A percentile compares a stretch with the other conserved stretches of the same genome.
These are phyloP conservation scores for Bombycilla garrulus DNA, from an alignment of 2,113 vertebrate species.

Conservation along the genomic window DNA sequence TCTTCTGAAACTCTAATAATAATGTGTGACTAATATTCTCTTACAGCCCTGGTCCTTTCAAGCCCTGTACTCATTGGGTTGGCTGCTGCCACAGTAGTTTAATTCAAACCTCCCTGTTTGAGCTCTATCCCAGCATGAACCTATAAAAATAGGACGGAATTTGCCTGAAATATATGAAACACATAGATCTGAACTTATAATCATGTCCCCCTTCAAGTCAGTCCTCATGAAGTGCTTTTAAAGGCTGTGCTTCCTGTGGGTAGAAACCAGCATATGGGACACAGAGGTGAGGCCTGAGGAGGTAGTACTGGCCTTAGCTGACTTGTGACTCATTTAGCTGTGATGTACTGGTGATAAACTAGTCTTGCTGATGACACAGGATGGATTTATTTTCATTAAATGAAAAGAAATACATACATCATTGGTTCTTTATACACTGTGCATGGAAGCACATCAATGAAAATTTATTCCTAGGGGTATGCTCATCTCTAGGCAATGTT, in stretches of 20 bases:
- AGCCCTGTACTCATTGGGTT: background rate
- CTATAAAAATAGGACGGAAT: background rate
- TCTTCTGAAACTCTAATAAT: slow-evolving; percentile 30
- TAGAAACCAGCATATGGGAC: background rate
- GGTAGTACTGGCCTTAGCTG: background rate
- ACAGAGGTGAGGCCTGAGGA: background rate
- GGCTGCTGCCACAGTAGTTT: background rate
- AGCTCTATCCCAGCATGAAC: background rate
- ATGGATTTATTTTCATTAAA: slow-evolving; percentile 32
- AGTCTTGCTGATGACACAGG: background rate
- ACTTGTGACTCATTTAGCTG: background rate
- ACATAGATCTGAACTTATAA: background rate
- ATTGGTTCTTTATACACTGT: slow-evolving; percentile 21
- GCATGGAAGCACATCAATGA: background rate
- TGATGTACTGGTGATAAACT: slow-evolving; percentile 11
- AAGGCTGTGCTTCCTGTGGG: background rate
- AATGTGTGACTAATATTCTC: background rate
- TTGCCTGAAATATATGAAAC: background rate
- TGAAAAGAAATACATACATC: slow-evolving; percentile 8
- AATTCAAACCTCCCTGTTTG: background rate
- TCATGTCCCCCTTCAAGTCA: background rate
- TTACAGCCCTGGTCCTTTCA: background rate
- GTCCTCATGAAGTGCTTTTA: background rate
- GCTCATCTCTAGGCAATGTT: background rate
- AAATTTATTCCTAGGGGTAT: slow-evolving; percentile 24